Evolutionary conservation across 2,113 vertebrate species (phyloP).

Genomic region (Uria lomvia): DNA sequence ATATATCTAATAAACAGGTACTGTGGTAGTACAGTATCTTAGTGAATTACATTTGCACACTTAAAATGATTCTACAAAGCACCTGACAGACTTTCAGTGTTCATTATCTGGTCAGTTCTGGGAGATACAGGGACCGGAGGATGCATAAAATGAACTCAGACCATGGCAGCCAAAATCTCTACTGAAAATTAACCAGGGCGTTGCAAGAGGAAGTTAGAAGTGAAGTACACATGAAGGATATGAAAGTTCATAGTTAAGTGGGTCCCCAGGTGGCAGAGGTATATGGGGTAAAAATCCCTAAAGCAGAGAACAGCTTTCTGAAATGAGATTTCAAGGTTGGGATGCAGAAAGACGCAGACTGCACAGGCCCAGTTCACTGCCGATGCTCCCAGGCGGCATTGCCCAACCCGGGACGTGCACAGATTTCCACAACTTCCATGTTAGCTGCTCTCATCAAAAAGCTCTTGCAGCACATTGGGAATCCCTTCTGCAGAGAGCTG

Average conservation of each 20-base stretch:
- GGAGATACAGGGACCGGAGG: neutral
- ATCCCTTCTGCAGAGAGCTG: neutral
- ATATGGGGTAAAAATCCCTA: neutral
- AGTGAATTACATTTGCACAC: no score
- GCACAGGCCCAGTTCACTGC: neutral
- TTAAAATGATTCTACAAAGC: no score
- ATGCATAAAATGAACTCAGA: neutral
- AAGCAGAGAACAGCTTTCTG: neutral
- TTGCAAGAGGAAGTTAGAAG: neutral
- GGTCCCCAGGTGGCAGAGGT: neutral
- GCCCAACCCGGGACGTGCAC: no score
- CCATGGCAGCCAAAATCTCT: neutral
- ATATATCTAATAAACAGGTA: neutral
- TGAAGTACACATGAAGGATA: neutral
- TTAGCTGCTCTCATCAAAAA: neutral
- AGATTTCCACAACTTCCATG: rapidly evolving
- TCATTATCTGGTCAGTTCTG: neutral
- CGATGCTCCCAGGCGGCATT: neutral
- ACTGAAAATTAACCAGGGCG: neutral
- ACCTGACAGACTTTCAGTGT: neutral
- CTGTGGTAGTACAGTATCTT: neutral
- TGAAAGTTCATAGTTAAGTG: neutral
- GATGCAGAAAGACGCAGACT: neutral
- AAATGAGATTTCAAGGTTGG: neutral
- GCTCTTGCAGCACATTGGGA: neutral